These are phyloP conservation scores for Sphecodes monilicornis DNA, from an alignment of 2,888 invertebrate species.

Conservation along the genomic window DNA sequence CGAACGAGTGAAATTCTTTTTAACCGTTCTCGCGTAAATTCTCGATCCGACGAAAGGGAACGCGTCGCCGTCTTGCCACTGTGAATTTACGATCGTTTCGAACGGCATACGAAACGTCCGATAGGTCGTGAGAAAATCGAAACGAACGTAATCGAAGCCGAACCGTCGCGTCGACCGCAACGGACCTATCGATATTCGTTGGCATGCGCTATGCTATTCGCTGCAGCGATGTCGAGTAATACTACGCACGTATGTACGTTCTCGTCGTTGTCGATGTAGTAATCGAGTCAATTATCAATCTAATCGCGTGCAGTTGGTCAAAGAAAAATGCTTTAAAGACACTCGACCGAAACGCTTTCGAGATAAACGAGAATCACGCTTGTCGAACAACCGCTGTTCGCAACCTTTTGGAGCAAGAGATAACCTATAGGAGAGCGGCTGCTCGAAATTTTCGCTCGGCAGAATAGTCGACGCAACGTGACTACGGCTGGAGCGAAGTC, in stretches of 20 bases:
- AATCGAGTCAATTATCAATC: not conserved
- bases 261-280: not conserved
- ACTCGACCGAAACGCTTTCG: not conserved
- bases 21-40: not conserved
- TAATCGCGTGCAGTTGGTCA: not conserved
- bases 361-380: not conserved
- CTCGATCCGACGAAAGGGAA: no score
- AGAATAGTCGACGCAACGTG: conserved; percentile 5
- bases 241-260: not conserved
- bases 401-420: not conserved
- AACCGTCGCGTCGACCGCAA: not conserved
- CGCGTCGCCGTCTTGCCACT: not conserved
- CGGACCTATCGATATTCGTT: conserved; percentile 22
- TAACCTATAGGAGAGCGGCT: conserved; percentile 34
- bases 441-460: not conserved
- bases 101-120: not conserved
- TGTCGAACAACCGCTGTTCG: not conserved
- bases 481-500: not conserved
- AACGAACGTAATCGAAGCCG: not conserved
- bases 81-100: not conserved
- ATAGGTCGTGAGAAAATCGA: not conserved
- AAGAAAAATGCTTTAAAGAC: conserved; percentile 10
- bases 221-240: not conserved
- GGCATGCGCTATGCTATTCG: not conserved
- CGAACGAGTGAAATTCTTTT: not conserved